These are phyloP conservation scores for Channa maculata DNA, from an alignment of 2,113 vertebrate genomes.

Conservation along the genomic window DNA sequence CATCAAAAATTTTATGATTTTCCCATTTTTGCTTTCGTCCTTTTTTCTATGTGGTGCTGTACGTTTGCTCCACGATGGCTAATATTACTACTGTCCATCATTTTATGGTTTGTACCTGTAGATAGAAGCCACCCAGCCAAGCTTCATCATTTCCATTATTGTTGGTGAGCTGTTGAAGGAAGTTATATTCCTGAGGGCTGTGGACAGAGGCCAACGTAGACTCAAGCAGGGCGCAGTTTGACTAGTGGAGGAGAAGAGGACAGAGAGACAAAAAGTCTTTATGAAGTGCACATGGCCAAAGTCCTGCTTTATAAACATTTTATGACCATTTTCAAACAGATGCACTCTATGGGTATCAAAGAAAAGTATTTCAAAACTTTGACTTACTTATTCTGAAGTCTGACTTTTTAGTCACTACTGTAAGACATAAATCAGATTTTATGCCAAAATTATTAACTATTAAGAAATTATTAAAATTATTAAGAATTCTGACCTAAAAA, in stretches of 20 bases:
- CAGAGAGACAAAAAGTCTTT: not conserved
- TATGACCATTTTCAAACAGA: too few species aligned
- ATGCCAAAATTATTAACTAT: too few species aligned
- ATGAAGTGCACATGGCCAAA: not conserved
- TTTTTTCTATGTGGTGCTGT: not conserved
- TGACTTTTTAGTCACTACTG: too few species aligned
- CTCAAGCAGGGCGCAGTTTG: not conserved
- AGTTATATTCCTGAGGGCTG: constrained; percentile 9
- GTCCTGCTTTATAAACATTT: not conserved
- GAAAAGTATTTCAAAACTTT: too few species aligned
- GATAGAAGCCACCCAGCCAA: constrained; percentile 37
- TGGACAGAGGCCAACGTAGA: constrained; percentile 14
- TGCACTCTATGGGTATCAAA: too few species aligned
- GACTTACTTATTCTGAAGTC: too few species aligned
- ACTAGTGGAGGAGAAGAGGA: constrained; percentile 5
- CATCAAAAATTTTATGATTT: too few species aligned
- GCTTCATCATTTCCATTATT: not conserved
- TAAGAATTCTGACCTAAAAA: too few species aligned
- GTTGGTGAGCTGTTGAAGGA: constrained; percentile 25
- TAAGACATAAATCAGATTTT: too few species aligned
- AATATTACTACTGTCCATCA: not conserved
- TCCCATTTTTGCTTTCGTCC: too few species aligned
- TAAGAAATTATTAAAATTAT: too few species aligned
- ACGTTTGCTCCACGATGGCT: not conserved
- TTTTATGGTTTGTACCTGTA: constrained; percentile 8